phyloP scores from a whole-genome alignment of 92 coral and sea anemone species.

The Porites divaricata region DNA sequence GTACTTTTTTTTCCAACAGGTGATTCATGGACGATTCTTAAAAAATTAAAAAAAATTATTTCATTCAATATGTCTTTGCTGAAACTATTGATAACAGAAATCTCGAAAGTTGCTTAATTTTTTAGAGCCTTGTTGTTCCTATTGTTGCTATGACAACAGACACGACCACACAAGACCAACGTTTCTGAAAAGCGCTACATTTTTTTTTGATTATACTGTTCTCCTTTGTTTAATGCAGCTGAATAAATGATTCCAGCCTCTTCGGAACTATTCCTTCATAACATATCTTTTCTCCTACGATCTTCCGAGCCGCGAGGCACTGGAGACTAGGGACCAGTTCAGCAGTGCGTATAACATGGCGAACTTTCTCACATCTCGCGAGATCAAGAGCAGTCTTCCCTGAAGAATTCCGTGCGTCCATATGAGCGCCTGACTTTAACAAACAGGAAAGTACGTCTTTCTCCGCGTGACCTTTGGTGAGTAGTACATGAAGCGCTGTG shows the following conservation, averaged over 20 bases:
- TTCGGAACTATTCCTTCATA: slow-evolving; percentile 71
- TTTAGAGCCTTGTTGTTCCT: neutral
- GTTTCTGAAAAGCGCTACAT: neutral
- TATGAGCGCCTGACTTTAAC: slow-evolving; percentile 64
- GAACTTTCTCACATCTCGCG: slow-evolving; percentile 69
- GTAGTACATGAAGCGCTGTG: slow-evolving; percentile 73
- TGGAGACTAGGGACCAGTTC: slow-evolving; percentile 73
- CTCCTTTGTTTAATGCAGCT: slow-evolving; percentile 55
- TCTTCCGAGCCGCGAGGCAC: slow-evolving; percentile 71
- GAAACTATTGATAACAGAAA: neutral
- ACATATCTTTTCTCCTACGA: slow-evolving; percentile 39
- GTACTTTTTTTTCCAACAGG: neutral
- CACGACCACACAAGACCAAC: neutral
- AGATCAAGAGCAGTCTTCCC: slow-evolving; percentile 71
- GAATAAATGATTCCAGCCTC: slow-evolving; percentile 69
- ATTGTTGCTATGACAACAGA: neutral
- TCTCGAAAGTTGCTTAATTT: neutral
- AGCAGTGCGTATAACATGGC: slow-evolving; percentile 54
- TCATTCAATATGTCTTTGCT: neutral
- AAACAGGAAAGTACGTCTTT: slow-evolving; percentile 64
- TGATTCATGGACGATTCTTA: neutral
- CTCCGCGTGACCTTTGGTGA: slow-evolving; percentile 85
- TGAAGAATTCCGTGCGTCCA: slow-evolving; percentile 72
- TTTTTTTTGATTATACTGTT: neutral
- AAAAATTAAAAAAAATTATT: no score